Conservation (phyloP, 2,888 invertebrate genomes). For the Molorchus minor region DNA sequence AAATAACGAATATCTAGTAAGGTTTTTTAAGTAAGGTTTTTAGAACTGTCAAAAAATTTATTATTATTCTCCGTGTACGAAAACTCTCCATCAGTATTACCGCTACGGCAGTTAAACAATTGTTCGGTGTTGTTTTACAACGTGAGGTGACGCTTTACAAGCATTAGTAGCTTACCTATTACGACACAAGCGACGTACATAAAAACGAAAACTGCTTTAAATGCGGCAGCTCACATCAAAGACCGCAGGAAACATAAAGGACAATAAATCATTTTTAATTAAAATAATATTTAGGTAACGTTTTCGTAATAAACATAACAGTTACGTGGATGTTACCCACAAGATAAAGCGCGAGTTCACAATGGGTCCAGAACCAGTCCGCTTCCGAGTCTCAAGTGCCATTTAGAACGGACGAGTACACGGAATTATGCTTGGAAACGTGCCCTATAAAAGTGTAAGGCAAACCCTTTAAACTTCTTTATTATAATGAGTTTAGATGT, state of each 20-base stretch:
- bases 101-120: too few species aligned
- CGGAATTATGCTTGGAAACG: constrained; percentile 10
- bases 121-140: too few species aligned
- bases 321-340: constrained; percentile 19
- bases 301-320: constrained; percentile 24
- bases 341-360: constrained; percentile 8
- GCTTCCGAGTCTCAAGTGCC: constrained; percentile 33
- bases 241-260: neutral
- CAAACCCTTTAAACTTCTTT: constrained; percentile 32
- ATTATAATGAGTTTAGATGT: constrained; percentile 30
- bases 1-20: too few species aligned
- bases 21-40: too few species aligned
- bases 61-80: too few species aligned
- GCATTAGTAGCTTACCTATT: too few species aligned
- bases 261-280: constrained; percentile 22
- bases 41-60: too few species aligned
- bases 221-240: neutral
- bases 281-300: constrained; percentile 11
- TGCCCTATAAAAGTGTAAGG: constrained; percentile 35
- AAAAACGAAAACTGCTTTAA: too few species aligned
- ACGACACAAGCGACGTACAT: too few species aligned
- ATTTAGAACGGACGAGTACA: constrained; percentile 22
- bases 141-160: too few species aligned
- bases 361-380: constrained; percentile 29
- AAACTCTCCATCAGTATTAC: too few species aligned